These are phyloP conservation scores for Calliopsis andreniformis DNA, from an alignment of 1,140 invertebrate species.

Conservation along the genomic window DNA sequence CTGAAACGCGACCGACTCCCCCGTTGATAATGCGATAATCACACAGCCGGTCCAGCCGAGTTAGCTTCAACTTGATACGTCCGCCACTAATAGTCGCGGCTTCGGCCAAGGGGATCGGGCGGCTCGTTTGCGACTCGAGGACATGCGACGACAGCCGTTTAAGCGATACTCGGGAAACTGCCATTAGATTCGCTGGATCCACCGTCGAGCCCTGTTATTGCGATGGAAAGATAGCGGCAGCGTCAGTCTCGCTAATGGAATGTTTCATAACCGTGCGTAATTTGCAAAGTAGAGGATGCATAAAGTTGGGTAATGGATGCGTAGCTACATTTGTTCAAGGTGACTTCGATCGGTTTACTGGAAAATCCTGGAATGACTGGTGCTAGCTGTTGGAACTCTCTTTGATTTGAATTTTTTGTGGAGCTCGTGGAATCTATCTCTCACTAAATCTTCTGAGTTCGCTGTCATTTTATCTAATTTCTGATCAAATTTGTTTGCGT, in stretches of 20 bases:
- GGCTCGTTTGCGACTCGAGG: not conserved
- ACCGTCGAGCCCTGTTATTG: conserved; percentile 16
- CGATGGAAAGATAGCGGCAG: conserved; percentile 7
- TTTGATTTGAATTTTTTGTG: no score
- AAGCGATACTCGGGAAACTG: not conserved
- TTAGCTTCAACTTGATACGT: not conserved
- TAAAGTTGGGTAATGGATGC: no score
- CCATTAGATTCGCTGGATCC: conserved; percentile 2
- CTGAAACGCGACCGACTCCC: conserved; percentile 14
- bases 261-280: conserved; percentile 5
- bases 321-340: no score
- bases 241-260: conserved; percentile 7
- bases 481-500: no score
- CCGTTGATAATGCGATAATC: conserved; percentile 37
- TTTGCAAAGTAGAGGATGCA: conserved; percentile 18
- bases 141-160: not conserved
- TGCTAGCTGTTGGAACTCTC: no score
- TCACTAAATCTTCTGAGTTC: no score
- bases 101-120: not conserved
- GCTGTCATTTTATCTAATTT: no score
- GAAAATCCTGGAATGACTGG: no score
- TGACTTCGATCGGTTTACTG: no score
- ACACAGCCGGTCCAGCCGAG: not conserved
- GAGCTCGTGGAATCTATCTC: no score
- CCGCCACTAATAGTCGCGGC: not conserved